A percentile compares a stretch with the other conserved stretches of the same genome.
These are phyloP conservation scores for Rhaphigaster nebulosa DNA, from an alignment of 2,888 invertebrate species.

Conservation along the genomic window DNA sequence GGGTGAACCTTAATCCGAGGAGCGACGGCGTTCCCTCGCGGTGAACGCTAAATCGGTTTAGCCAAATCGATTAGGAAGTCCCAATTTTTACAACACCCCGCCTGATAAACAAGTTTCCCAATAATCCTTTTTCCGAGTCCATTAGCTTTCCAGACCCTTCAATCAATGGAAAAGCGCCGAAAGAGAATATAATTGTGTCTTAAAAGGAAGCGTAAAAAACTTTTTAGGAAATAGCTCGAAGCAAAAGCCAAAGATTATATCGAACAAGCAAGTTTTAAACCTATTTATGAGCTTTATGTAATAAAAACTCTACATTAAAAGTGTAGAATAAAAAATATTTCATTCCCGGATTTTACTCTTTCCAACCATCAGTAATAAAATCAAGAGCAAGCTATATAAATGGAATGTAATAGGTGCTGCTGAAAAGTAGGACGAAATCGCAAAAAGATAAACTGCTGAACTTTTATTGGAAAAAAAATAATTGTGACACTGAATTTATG, in stretches of 20 bases:
- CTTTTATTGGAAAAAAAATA: too few relatives aligned
- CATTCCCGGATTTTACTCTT: too few relatives aligned
- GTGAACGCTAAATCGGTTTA: slow-evolving; percentile 16
- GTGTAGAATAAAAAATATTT: too few relatives aligned
- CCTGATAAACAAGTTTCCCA: slow-evolving; percentile 11
- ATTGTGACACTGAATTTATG: too few relatives aligned
- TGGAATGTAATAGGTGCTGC: too few relatives aligned
- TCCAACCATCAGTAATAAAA: too few relatives aligned
- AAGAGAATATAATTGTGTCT: neutral
- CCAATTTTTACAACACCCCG: slow-evolving; percentile 34
- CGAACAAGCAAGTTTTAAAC: neutral
- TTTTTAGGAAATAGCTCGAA: neutral
- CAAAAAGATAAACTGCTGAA: too few relatives aligned
- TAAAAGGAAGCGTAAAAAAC: neutral
- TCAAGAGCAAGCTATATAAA: too few relatives aligned
- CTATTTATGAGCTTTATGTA: neutral
- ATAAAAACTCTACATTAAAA: too few relatives aligned
- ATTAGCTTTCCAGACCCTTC: neutral
- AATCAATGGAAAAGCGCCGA: neutral
- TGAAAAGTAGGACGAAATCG: too few relatives aligned
- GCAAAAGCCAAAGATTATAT: neutral
- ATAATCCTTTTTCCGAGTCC: slow-evolving; percentile 27
- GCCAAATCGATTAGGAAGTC: slow-evolving; percentile 33
- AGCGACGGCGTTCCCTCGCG: neutral
- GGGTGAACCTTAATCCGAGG: neutral